A percentile compares a stretch with the other conserved stretches of the same genome.
These are phyloP conservation scores for Arvicanthis niloticus DNA, from an alignment of 2,113 vertebrate species.

Conservation along the genomic window DNA sequence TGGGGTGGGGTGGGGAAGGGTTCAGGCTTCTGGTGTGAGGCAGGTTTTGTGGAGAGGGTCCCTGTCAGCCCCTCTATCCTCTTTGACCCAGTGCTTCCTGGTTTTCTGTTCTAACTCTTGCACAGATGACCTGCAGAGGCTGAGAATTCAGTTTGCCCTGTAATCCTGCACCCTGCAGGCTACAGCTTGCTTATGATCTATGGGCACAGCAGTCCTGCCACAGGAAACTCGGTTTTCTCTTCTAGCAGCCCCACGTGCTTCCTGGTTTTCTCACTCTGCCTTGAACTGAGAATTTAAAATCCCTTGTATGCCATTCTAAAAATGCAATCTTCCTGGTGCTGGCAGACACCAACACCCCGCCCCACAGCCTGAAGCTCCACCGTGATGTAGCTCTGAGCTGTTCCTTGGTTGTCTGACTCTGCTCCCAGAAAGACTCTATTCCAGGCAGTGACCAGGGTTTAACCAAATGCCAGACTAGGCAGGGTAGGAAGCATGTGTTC, in stretches of 20 bases:
- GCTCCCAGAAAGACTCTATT: background rate
- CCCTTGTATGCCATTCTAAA: background rate
- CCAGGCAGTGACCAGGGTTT: background rate
- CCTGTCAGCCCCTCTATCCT: too few species aligned
- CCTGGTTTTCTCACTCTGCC: background rate
- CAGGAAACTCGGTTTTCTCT: background rate
- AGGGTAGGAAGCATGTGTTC: background rate
- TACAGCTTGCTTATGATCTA: too few species aligned
- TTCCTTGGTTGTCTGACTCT: background rate
- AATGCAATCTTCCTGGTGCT: background rate
- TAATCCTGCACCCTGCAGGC: background rate
- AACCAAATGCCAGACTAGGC: background rate
- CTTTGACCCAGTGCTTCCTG: background rate
- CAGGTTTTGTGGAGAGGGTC: background rate
- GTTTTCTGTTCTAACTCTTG: background rate
- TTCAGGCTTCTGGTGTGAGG: background rate
- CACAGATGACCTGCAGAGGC: background rate
- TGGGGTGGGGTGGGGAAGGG: too few species aligned
- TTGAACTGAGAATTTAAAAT: background rate
- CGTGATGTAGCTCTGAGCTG: background rate
- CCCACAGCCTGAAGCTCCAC: background rate
- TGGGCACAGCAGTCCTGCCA: background rate
- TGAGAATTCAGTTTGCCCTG: background rate
- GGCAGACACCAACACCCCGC: background rate
- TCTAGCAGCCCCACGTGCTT: background rate